These are phyloP conservation scores for Megaustenia siamemsis DNA, from an alignment of 2,888 invertebrate genomes.

Conservation along the genomic window DNA sequence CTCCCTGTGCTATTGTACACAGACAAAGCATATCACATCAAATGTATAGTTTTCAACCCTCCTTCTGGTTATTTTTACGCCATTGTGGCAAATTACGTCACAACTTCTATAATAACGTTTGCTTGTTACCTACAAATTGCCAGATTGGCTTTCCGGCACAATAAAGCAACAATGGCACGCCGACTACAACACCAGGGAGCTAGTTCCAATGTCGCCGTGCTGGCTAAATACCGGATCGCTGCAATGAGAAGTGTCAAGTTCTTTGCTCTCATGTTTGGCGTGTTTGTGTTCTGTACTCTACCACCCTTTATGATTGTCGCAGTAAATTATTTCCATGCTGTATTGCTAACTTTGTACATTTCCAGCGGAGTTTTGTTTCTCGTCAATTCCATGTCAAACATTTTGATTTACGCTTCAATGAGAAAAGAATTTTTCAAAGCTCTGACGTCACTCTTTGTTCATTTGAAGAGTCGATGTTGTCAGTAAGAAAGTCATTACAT, in stretches of 20 bases:
- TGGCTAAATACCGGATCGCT: not conserved
- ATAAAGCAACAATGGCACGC: not conserved
- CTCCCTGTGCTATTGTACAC: not conserved
- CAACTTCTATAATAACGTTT: not conserved
- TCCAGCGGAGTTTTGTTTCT: not conserved
- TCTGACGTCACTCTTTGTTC: too few relatives aligned
- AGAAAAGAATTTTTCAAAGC: conserved; percentile 3
- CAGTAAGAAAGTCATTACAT: too few relatives aligned
- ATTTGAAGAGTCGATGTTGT: too few relatives aligned
- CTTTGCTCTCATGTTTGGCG: not conserved
- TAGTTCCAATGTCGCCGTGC: too few relatives aligned
- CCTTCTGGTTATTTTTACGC: not conserved
- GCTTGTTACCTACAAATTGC: not conserved
- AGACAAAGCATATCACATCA: not conserved
- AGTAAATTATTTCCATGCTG: not conserved
- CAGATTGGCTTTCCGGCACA: not conserved
- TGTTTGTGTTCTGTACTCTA: not conserved
- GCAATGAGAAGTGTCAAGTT: conserved; percentile 20
- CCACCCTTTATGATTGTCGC: not conserved
- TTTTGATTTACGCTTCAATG: not conserved
- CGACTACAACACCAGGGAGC: too few relatives aligned
- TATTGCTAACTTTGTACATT: not conserved
- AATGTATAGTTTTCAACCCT: not conserved
- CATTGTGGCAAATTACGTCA: not conserved
- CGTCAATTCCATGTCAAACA: not conserved